Percentiles rank a stretch among this genome's conserved stretches.
Conservation (phyloP, 2,113 vertebrate species). For the Cygnus atratus region DNA sequence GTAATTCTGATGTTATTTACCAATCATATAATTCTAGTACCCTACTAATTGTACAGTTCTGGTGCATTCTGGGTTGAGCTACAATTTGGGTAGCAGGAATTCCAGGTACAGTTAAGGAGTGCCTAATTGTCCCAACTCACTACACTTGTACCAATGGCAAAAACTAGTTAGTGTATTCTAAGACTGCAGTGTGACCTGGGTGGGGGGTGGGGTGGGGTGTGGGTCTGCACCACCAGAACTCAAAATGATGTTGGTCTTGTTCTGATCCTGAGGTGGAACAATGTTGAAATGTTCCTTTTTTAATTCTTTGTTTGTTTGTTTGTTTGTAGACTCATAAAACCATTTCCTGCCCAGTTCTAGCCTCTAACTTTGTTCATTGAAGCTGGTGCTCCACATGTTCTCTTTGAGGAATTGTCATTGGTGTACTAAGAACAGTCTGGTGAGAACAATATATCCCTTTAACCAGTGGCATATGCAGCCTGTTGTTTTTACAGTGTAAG, state of each 20-base stretch:
- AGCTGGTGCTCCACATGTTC: background rate
- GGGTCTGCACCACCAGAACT: no score
- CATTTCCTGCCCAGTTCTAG: background rate
- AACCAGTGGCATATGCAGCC: slow-evolving; percentile 16
- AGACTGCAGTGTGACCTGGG: no score
- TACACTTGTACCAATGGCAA: no score
- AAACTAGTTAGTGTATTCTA: background rate
- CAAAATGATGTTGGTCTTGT: background rate
- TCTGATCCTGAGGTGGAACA: background rate
- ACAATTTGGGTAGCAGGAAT: no score
- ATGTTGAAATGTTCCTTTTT: background rate
- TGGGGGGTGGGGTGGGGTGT: no score
- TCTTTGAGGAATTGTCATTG: background rate
- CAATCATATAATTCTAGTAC: no score
- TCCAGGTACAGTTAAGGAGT: no score
- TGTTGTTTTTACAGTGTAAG: slow-evolving; percentile 39
- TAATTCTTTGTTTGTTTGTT: no score
- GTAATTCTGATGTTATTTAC: no score
- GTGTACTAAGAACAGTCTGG: background rate
- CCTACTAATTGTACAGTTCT: no score
- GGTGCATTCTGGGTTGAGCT: no score
- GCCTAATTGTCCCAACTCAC: no score
- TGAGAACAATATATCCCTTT: background rate
- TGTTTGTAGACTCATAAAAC: background rate
- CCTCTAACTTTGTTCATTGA: background rate